Conservation (phyloP, 2,797 vertebrate species). For the Malurus leucopterus region DNA sequence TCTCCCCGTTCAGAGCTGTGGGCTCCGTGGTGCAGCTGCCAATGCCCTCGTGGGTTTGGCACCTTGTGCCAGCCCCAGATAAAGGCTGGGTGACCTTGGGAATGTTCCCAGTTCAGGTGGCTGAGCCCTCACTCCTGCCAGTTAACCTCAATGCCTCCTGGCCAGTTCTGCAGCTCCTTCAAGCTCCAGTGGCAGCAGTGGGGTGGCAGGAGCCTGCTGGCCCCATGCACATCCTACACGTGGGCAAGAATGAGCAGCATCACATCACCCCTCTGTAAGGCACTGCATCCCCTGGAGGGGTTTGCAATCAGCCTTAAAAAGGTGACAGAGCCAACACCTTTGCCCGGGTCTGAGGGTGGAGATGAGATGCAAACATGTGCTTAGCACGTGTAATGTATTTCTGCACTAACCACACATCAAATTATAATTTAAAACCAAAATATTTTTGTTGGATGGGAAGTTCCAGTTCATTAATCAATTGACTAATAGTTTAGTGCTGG, state of each 20-base stretch:
- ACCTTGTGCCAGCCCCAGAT: accelerated
- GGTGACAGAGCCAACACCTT: background rate
- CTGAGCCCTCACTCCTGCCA: background rate
- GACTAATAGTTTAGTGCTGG: conserved; percentile 9
- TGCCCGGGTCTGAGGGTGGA: background rate
- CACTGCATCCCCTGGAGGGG: background rate
- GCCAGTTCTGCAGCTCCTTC: background rate
- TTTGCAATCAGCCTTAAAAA: background rate
- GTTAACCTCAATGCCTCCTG: background rate
- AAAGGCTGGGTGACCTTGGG: background rate
- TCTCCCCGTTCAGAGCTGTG: accelerated
- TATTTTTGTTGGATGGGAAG: conserved; percentile 32
- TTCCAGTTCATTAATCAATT: conserved; percentile 26
- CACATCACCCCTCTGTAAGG: accelerated
- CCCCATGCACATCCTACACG: accelerated
- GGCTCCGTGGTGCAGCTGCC: background rate
- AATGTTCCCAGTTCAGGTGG: background rate
- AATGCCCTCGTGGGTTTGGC: accelerated
- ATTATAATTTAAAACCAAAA: conserved; percentile 32
- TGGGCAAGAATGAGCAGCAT: background rate
- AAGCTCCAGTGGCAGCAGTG: background rate
- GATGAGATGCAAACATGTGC: background rate
- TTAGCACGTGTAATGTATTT: background rate
- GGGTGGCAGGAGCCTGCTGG: background rate
- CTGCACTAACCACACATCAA: background rate